Base-by-base conservation (phyloP, 1,140 invertebrate species). In the Frieseomelitta varia region DNA sequence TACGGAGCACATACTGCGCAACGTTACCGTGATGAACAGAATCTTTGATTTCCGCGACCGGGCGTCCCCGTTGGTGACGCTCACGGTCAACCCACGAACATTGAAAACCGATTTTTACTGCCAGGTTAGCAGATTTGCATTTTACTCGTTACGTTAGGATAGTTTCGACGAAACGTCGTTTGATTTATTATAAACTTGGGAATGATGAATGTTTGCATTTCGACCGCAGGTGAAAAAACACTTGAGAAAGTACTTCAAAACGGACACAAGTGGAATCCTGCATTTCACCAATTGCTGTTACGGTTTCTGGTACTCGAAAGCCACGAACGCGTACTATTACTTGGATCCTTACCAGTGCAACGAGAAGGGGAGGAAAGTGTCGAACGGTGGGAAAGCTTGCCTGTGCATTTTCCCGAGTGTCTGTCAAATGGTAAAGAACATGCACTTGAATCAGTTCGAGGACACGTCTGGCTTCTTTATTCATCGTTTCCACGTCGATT, bases 251-350 rank as follows among this genome's bases (percentile, higher is more conserved):
- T 91, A 90, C 30, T 92, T 95, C 8, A 85, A 90, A n/a, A 90
- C 80, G 15, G 39, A 90, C 53, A 79, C 80, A 0, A 85, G 91
- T 74, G 94, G 94, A 12, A 90, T 95, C 21, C 63, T 95, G 14
- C 94, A 95, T 4, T 94, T 95, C n/a, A 91, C 92, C 0, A 95
- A 94, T 30, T 94, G 94, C 75, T 95, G 94, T n/a, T 95, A 94
- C 63, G 94, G 91, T 21, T 95, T 95, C 81, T 95, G 94, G 94
- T 93, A 93, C 47, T 94, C 91, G 0, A 84, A 84, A 69, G 17
- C 84, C 14, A 94, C 91, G 0, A 90, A 91, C 12, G 91, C 90
- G 14, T 95, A 93, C 30, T 94, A 94, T 17, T 95, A 94, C 27
- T 65, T 95, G 0, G 94, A 95, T 89, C 94, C 94, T 53, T 95